A percentile compares a stretch with the other conserved stretches of the same genome.
phyloP scores from a whole-genome alignment of 1,140 invertebrate species.

The Bombus pascuorum region DNA sequence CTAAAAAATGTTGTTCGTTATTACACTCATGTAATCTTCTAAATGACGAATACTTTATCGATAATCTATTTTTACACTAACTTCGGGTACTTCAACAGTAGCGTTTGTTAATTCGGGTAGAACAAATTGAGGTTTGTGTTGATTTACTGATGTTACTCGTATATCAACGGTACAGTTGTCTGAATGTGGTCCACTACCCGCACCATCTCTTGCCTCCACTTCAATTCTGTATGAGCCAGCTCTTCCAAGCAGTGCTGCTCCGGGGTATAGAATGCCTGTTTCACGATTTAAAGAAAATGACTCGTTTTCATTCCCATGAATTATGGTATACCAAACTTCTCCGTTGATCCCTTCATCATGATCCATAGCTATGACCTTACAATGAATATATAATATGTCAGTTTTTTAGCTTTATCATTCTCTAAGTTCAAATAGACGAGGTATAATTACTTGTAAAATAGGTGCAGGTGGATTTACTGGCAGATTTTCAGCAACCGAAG shows the following conservation, averaged over 20 bases:
- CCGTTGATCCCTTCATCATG: slow-evolving; percentile 90
- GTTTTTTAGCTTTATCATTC: not conserved
- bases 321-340: slow-evolving; percentile 89
- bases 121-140: slow-evolving; percentile 91
- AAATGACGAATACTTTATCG: not conserved
- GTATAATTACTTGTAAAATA: slow-evolving; percentile 86
- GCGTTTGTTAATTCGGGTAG: slow-evolving; percentile 89
- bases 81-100: slow-evolving; percentile 90
- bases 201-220: slow-evolving; percentile 89
- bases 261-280: slow-evolving; percentile 90
- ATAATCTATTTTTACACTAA: slow-evolving; percentile 72
- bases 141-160: slow-evolving; percentile 91
- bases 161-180: slow-evolving; percentile 90
- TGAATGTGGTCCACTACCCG: slow-evolving; percentile 85
- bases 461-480: slow-evolving; percentile 89
- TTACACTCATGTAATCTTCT: not conserved
- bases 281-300: slow-evolving; percentile 88
- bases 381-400: not conserved
- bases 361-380: slow-evolving; percentile 87
- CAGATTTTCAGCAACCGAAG: slow-evolving; percentile 92
- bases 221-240: slow-evolving; percentile 86
- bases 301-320: slow-evolving; percentile 87
- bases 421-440: not conserved
- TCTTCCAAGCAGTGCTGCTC: slow-evolving; percentile 86
- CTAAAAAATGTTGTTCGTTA: slow-evolving; percentile 77